Conservation (phyloP, 2,797 vertebrate species). For the Acanthornis magna region DNA sequence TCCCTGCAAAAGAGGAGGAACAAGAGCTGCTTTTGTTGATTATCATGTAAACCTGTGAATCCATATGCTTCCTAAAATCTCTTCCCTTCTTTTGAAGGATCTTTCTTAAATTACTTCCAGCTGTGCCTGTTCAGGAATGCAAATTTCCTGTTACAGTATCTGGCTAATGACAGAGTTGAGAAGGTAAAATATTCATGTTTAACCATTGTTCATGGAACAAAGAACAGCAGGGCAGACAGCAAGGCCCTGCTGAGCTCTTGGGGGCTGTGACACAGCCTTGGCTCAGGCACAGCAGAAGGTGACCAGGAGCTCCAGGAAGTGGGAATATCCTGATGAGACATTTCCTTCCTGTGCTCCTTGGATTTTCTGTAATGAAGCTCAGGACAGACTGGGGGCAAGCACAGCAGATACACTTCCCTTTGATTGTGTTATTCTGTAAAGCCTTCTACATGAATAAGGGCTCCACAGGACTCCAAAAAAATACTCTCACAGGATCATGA, state of each 20-base stretch:
- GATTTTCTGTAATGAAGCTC: not conserved
- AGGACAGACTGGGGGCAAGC: not conserved
- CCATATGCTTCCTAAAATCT: slow-evolving; percentile 48
- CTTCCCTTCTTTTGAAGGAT: slow-evolving; percentile 4
- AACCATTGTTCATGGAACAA: not conserved
- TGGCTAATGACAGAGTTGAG: slow-evolving; percentile 16
- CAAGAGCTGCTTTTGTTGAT: slow-evolving; percentile 59
- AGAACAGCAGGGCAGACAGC: not conserved
- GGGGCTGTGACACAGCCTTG: not conserved
- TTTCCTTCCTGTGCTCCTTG: not conserved
- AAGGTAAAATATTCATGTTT: slow-evolving; percentile 44
- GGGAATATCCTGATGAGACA: not conserved
- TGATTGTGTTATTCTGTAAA: not conserved
- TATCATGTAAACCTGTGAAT: slow-evolving; percentile 68
- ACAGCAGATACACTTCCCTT: not conserved
- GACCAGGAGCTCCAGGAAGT: not conserved
- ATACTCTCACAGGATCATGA: not conserved
- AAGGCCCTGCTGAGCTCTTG: not conserved
- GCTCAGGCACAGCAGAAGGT: not conserved
- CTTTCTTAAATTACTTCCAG: slow-evolving; percentile 45
- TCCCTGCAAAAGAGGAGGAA: slow-evolving; percentile 43
- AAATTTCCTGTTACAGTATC: slow-evolving; percentile 58
- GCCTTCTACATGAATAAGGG: not conserved
- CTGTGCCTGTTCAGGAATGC: slow-evolving; percentile 43
- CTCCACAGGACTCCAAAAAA: not conserved